phyloP scores from a whole-genome alignment of 2,797 vertebrate species.

The Zenarchopterus dispar region DNA sequence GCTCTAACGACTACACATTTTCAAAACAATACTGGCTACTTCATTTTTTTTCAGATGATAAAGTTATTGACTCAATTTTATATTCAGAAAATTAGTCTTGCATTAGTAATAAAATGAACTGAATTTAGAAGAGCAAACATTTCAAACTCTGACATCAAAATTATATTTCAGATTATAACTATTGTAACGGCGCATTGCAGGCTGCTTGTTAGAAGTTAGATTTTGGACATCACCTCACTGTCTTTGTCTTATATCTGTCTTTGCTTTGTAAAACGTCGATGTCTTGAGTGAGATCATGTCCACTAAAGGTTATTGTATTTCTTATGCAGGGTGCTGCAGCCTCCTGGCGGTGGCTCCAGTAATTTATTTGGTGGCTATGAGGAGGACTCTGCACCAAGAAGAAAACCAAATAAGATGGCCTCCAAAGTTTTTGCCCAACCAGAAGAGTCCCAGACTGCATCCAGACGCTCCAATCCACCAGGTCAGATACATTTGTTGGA shows the following conservation, averaged over 20 bases:
- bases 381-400: conserved; percentile 78
- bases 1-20: neutral
- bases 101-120: too few species aligned
- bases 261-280: neutral
- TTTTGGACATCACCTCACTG: too few species aligned
- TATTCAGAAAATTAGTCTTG: too few species aligned
- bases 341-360: conserved; percentile 91
- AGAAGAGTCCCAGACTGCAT: conserved; percentile 82
- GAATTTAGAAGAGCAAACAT: too few species aligned
- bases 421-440: conserved; percentile 89
- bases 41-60: neutral
- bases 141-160: too few species aligned
- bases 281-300: neutral
- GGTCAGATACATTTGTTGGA: conserved; percentile 75
- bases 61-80: neutral
- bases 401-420: conserved; percentile 88
- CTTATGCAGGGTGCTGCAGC: conserved; percentile 85
- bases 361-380: conserved; percentile 88
- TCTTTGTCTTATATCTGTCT: neutral
- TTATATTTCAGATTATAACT: too few species aligned
- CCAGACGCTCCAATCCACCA: conserved; percentile 92
- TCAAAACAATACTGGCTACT: neutral
- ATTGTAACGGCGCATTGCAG: too few species aligned
- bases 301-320: conserved; percentile 5
- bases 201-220: too few species aligned